A percentile compares a stretch with the other conserved stretches of the same genome.
These are phyloP conservation scores for Anguilla marmorata DNA, from an alignment of 2,797 vertebrate species.

Conservation along the genomic window DNA sequence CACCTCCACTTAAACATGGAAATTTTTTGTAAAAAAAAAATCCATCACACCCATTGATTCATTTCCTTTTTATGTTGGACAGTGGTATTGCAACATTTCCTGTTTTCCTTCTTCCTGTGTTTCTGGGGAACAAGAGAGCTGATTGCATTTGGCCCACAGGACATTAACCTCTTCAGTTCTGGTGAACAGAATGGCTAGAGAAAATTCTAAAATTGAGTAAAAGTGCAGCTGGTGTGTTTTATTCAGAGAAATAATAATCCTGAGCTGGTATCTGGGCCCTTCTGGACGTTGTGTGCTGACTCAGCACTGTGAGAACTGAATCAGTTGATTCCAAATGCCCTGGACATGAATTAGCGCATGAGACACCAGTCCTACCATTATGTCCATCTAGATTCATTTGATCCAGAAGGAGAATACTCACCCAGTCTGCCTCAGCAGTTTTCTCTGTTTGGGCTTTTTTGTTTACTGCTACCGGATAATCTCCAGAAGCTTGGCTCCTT, in stretches of 20 bases:
- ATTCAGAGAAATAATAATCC: background rate
- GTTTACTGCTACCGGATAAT: background rate
- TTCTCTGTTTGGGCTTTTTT: background rate
- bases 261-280: background rate
- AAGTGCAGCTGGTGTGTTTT: background rate
- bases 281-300: background rate
- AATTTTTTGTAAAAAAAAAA: background rate
- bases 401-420: constrained; percentile 10
- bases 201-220: background rate
- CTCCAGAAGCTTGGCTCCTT: constrained; percentile 11
- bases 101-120: background rate
- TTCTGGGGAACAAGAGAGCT: background rate
- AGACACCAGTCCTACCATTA: background rate
- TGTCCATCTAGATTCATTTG: background rate
- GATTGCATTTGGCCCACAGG: background rate
- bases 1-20: background rate
- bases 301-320: background rate
- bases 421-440: background rate
- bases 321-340: background rate
- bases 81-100: background rate
- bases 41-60: background rate
- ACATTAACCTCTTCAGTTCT: background rate
- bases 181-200: background rate
- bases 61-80: background rate
- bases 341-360: background rate